A percentile compares a stretch with the other conserved stretches of the same genome.
phyloP scores from a whole-genome alignment of 1,140 invertebrate genomes.

The Cyclargus thomasi region DNA sequence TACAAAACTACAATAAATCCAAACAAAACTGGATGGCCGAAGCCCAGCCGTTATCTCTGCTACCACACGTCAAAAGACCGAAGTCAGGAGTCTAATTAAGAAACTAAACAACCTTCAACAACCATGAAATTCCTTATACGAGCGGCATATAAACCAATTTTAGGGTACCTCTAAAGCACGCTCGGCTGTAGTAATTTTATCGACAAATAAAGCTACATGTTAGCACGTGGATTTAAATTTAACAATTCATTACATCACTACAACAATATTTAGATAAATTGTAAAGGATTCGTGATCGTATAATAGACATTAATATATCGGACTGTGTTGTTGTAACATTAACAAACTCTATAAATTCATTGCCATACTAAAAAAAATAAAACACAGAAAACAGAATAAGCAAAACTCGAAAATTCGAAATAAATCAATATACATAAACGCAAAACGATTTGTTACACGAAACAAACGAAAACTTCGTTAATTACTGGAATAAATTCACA shows the following conservation, averaged over 20 bases:
- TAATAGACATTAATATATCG: too few relatives aligned
- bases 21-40: slow-evolving; percentile 17
- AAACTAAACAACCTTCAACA: slow-evolving; percentile 58
- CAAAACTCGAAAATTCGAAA: not conserved
- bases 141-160: slow-evolving; percentile 59
- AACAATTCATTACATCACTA: not conserved
- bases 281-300: not conserved
- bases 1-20: too few relatives aligned
- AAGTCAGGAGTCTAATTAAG: slow-evolving; percentile 56
- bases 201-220: slow-evolving; percentile 57
- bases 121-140: slow-evolving; percentile 63
- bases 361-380: not conserved
- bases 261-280: slow-evolving; percentile 8
- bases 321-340: too few relatives aligned
- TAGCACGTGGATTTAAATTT: slow-evolving; percentile 28
- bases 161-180: slow-evolving; percentile 52
- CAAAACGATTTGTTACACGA: not conserved
- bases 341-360: not conserved
- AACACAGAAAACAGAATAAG: not conserved
- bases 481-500: slow-evolving; percentile 1
- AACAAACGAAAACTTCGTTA: slow-evolving; percentile 1
- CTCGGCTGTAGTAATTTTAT: slow-evolving; percentile 49
- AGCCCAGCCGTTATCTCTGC: slow-evolving; percentile 42
- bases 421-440: not conserved
- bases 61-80: slow-evolving; percentile 39